These are phyloP conservation scores for Ommatoiulus sabulosus DNA, from an alignment of 2,888 invertebrate genomes.

Conservation along the genomic window DNA sequence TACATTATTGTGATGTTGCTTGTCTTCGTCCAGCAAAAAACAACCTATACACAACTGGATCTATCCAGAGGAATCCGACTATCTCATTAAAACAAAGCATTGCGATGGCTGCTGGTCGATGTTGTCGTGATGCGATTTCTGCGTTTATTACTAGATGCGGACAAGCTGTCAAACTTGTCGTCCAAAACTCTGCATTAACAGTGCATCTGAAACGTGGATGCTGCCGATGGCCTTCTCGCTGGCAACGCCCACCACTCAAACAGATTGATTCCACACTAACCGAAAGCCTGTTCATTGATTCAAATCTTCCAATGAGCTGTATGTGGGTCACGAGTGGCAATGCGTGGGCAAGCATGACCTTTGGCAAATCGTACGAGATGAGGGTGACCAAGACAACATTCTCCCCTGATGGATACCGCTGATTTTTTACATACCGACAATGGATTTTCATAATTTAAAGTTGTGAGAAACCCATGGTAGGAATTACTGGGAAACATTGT, in stretches of 20 bases:
- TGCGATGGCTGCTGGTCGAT: constrained; percentile 72
- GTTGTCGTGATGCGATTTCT: constrained; percentile 60
- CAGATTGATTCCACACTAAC: background rate
- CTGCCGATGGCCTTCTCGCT: background rate
- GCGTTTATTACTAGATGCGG: background rate
- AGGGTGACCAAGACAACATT: too few relatives aligned
- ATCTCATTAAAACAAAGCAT: constrained; percentile 79
- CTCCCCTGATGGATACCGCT: too few relatives aligned
- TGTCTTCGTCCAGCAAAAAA: too few relatives aligned
- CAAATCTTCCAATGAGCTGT: background rate
- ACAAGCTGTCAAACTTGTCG: background rate
- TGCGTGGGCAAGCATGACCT: background rate
- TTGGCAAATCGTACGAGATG: background rate
- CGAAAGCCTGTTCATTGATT: constrained; percentile 2
- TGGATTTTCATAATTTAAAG: too few relatives aligned
- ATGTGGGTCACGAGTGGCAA: background rate
- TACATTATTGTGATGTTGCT: too few relatives aligned
- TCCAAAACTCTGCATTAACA: background rate
- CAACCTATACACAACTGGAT: background rate
- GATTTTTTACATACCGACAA: too few relatives aligned
- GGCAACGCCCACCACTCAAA: constrained; percentile 14
- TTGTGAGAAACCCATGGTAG: too few relatives aligned
- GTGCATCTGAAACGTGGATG: background rate
- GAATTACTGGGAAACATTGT: too few relatives aligned
- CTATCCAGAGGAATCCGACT: constrained; percentile 70